Evolutionary conservation across 92 coral and sea anemone species (phyloP), one percentile per base, ranked within the genome.

Genomic region (Desmophyllum pertusum): DNA sequence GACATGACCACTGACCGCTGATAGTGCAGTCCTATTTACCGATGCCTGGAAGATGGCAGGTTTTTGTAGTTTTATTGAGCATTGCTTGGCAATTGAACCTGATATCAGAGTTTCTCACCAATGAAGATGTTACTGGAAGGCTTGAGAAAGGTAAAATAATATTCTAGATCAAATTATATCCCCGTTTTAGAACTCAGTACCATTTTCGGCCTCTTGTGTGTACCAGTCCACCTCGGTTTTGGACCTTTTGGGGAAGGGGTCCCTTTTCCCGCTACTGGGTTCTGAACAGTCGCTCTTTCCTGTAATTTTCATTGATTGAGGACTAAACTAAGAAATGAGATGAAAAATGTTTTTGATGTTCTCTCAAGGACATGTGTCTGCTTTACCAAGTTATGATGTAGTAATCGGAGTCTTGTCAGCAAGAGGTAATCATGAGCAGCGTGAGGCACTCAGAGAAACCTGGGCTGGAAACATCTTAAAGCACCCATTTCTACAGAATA

Each of bases 341-440:
- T n/a, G n/a, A n/a, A n/a, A n/a, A n/a, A n/a, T n/a, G 65, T 25
- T 59, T 29, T 55, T 55, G 65, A 18, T 10, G 30, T 66, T 48
- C 10, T 50, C 1, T 48, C 37, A 50, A 80, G 84, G 77, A 14
- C 11, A 30, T 23, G 18, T n/a, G 15, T 40, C 86, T 57, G 66
- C 25, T 23, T 37, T 29, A 63, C 86, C 73, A 39, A 78, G 80
- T 6, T 96, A 96, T 88, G 98, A 94, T 69, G 30, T 94, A 27
- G 89, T 94, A 11, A 87, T 96, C 46, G 98, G 98, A n/a, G 71
- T 96, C 23, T 93, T 96, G 30, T 96, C 98, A 23, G 94, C 98
- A 5, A 88, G 96, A 41, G 87, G 93, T n/a, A 93, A 96, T 81
- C 86, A 80, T 85, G 93, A 94, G 43, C 85, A 84, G 35, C 88